phyloP scores from a whole-genome alignment of 2,797 vertebrate species.

The Myripristis murdjan region DNA sequence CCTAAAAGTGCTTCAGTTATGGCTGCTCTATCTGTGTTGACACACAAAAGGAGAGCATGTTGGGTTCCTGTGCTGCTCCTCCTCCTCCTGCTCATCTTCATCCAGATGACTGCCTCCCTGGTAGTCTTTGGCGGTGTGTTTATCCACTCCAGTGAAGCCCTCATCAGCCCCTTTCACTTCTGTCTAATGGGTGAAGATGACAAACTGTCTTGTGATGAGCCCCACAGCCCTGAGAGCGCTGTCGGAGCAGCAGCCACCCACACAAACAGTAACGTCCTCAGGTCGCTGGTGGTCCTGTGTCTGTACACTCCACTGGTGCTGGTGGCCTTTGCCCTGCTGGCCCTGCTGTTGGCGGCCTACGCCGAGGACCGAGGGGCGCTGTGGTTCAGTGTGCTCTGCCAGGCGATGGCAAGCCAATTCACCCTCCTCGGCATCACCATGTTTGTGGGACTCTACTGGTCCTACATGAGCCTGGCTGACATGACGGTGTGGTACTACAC shows the following conservation, averaged over 20 bases:
- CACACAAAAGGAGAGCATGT: not conserved
- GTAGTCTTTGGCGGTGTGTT: slow-evolving; percentile 39
- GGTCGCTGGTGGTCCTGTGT: not conserved
- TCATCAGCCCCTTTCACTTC: slow-evolving; percentile 45
- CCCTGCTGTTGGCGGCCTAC: slow-evolving; percentile 35
- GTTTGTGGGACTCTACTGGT: slow-evolving; percentile 29
- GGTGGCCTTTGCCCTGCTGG: slow-evolving; percentile 60
- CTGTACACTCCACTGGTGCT: slow-evolving; percentile 52
- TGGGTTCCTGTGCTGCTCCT: slow-evolving; percentile 6
- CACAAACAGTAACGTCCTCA: not conserved
- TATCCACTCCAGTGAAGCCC: slow-evolving; percentile 20
- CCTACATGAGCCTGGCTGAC: slow-evolving; percentile 27
- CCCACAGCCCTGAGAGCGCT: not conserved
- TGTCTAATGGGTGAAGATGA: slow-evolving; percentile 1
- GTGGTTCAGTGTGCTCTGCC: slow-evolving; percentile 31
- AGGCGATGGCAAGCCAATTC: slow-evolving; percentile 38
- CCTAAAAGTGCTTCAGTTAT: not conserved
- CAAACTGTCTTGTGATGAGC: not conserved
- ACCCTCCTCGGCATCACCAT: slow-evolving; percentile 15
- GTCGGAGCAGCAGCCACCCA: not conserved
- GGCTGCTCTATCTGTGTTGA: slow-evolving; percentile 1
- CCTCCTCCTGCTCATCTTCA: slow-evolving; percentile 50
- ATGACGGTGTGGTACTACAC: slow-evolving; percentile 41
- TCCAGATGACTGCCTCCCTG: slow-evolving; percentile 39
- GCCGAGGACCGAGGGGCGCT: slow-evolving; percentile 40